These are phyloP conservation scores for Eupeodes corollae DNA, from an alignment of 1,140 invertebrate species.

Conservation along the genomic window DNA sequence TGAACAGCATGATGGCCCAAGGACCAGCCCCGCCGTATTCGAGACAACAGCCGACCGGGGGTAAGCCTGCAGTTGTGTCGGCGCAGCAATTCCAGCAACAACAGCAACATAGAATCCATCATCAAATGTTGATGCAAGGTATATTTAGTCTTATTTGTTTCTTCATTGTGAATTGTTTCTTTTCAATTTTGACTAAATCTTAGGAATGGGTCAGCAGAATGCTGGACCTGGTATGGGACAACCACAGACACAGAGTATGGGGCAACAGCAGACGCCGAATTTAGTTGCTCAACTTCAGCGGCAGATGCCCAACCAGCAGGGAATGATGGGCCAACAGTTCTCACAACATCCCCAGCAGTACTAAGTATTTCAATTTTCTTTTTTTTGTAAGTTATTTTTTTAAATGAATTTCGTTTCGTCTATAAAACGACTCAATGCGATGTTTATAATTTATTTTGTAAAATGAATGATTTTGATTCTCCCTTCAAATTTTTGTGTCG, in stretches of 20 bases:
- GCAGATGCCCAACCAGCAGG: constrained; percentile 36
- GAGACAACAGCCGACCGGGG: constrained; percentile 25
- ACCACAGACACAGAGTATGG: constrained; percentile 39
- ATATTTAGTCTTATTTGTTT: not conserved
- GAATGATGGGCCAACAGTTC: constrained; percentile 36
- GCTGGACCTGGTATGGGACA: constrained; percentile 11
- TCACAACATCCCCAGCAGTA: constrained; percentile 7
- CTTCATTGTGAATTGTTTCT: not conserved
- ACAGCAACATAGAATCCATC: constrained; percentile 33
- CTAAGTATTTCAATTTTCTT: not conserved
- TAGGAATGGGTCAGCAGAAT: constrained; percentile 15
- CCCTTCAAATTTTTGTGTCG: too few species aligned
- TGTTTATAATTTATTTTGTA: too few species aligned
- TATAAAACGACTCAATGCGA: too few species aligned
- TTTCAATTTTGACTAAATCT: constrained; percentile 1
- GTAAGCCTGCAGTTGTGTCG: constrained; percentile 27
- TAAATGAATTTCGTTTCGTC: too few species aligned
- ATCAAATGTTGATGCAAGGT: constrained; percentile 36
- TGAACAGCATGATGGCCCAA: constrained; percentile 42
- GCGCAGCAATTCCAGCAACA: constrained; percentile 33
- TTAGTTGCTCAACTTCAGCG: constrained; percentile 50
- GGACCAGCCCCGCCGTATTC: constrained; percentile 40
- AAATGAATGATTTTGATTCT: too few species aligned
- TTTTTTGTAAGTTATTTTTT: too few species aligned
- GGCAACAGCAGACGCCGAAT: constrained; percentile 47